Conservation (phyloP, 2,113 vertebrate species). For the Pogona vitticeps region DNA sequence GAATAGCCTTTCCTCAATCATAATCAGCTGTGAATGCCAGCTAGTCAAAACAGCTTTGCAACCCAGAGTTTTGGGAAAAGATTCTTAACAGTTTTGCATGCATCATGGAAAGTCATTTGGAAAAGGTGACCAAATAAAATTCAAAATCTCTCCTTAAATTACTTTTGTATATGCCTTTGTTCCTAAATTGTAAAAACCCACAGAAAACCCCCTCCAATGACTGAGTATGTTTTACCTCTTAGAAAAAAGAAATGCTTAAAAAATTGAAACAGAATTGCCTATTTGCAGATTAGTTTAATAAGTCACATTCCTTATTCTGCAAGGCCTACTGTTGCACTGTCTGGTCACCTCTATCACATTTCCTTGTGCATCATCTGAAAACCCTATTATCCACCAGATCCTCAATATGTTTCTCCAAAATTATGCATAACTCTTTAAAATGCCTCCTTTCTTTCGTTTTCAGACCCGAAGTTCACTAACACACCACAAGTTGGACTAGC, state of each 20-base stretch:
- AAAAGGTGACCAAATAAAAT: neutral
- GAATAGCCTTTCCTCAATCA: neutral
- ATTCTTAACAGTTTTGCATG: neutral
- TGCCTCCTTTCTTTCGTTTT: neutral
- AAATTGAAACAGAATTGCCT: neutral
- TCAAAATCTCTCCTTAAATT: neutral
- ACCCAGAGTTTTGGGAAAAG: neutral
- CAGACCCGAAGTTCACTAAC: neutral
- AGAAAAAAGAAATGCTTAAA: neutral
- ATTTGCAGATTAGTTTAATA: neutral
- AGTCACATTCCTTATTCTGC: neutral
- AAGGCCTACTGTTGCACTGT: neutral
- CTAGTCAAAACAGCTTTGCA: neutral
- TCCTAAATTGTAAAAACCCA: neutral
- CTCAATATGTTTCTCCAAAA: neutral
- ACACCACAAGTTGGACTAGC: slow-evolving; percentile 36
- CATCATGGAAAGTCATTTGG: neutral
- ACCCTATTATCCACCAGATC: neutral
- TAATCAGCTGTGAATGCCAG: neutral
- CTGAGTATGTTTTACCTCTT: neutral
- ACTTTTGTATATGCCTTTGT: neutral
- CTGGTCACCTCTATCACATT: fast-evolving
- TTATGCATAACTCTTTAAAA: neutral
- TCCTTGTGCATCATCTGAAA: neutral
- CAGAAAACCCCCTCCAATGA: no score